A percentile compares a stretch with the other conserved stretches of the same genome.
phyloP scores from a whole-genome alignment of 2,888 invertebrate species.

The Tortricodes alternella region DNA sequence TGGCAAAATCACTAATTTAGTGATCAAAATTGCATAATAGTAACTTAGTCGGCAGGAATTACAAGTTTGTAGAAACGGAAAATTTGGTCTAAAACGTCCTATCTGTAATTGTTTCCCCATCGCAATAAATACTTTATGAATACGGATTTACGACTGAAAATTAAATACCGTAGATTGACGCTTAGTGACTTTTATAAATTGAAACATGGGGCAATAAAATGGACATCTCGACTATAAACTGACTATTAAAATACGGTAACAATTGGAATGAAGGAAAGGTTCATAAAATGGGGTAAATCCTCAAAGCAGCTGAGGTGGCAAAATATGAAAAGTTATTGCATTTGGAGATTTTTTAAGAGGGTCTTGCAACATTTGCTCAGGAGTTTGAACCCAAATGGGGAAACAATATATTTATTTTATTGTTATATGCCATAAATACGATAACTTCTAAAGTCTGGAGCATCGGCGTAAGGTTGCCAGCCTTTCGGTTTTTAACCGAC shows the following conservation, averaged over 20 bases:
- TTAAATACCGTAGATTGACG: neutral
- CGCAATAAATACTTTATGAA: neutral
- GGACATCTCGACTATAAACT: neutral
- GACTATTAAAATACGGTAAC: neutral
- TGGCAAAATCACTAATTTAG: neutral
- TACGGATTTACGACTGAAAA: neutral
- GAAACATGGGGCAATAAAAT: neutral
- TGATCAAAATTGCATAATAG: neutral
- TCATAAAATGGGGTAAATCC: neutral
- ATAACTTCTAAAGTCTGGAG: too few relatives aligned
- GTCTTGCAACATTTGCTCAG: neutral
- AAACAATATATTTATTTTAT: too few relatives aligned
- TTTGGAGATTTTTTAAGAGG: neutral
- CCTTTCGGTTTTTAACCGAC: too few relatives aligned
- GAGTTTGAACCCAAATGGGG: neutral
- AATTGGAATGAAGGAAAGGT: neutral
- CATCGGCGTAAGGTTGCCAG: too few relatives aligned
- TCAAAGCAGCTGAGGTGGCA: neutral
- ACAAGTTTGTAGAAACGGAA: neutral
- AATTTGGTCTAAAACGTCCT: neutral
- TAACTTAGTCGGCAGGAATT: neutral
- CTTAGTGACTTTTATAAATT: neutral
- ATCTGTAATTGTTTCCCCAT: neutral
- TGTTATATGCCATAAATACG: too few relatives aligned
- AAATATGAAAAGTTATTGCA: neutral